Evolutionary conservation across 2,113 vertebrate species (phyloP), one percentile per base, ranked within the genome.

Genomic region (Poeciliopsis retropinna): DNA sequence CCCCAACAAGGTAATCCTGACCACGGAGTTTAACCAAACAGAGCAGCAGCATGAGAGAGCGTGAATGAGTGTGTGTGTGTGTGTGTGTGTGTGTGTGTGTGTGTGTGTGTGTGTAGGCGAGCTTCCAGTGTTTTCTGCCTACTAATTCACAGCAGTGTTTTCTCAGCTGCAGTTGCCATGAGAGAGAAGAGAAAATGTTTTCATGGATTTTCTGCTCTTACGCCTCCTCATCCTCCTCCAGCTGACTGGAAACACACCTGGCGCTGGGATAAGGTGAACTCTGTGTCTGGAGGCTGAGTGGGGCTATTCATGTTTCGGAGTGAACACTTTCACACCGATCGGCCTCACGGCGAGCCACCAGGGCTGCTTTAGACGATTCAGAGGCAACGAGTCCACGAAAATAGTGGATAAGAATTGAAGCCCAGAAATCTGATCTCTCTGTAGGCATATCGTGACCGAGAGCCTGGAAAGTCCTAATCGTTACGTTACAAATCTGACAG

Each of bases 131-230:
- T 77, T 88, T 85, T 78, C 79, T 88, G 81, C 82, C 82, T 79
- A 68, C 84, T 87, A 69, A 85, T 87, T 87, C 83, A 67, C 85
- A 86, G 66, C 70, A 60, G 75, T 92, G 90, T 92, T 89, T 92
- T 89, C 77, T 88, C 89, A 92, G 83, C 86, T 91, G 89, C 81
- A 81, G 61, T 89, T 87, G 76, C 82, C 86, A 85, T 88, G 79
- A 82, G 71, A 84, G 80, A 64, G 81, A 75, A 86, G 86, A 90
- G 83, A 83, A 87, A 86, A 90, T 89, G 83, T 88, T 90, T 90
- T 90, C 75, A 47, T 65, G 76, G 81, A 89, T 87, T 89, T 88
- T 75, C 82, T 86, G 87, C 82, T 80, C 73, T 79, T 84, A 79
- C 74, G 71, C 85, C 86, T 86, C 80, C 51, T 85, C 69, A 79